Evolutionary conservation across 2,113 vertebrate genomes (phyloP).

Genomic region (Saccopteryx bilineata): DNA sequence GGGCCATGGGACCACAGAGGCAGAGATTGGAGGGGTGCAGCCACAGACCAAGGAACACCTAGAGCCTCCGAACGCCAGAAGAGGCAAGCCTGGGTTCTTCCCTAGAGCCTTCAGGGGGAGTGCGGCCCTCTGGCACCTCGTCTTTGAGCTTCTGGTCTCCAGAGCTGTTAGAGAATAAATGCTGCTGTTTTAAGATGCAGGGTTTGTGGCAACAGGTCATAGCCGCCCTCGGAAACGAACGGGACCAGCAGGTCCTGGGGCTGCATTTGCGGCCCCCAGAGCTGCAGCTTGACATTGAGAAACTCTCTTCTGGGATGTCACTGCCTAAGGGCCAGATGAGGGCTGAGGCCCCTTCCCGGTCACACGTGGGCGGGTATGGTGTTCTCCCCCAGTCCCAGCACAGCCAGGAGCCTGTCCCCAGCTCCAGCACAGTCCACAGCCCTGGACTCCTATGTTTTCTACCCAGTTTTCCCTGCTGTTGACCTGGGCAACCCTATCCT

Average conservation of each 20-base stretch:
- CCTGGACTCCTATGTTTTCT: too few species aligned
- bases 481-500: not conserved
- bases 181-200: not conserved
- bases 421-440: not conserved
- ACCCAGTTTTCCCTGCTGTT: not conserved
- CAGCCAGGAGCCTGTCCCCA: not conserved
- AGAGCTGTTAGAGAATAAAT: not conserved
- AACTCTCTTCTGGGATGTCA: not conserved
- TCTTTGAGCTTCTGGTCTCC: not conserved
- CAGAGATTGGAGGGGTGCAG: too few species aligned
- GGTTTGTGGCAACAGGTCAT: not conserved
- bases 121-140: accelerated
- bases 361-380: not conserved
- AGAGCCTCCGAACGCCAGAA: not conserved
- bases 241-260: not conserved
- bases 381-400: not conserved
- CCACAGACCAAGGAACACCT: not conserved
- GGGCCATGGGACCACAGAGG: accelerated
- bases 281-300: not conserved
- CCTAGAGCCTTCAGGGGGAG: accelerated
- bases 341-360: not conserved
- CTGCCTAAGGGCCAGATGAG: not conserved
- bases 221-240: too few species aligned
- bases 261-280: too few species aligned
- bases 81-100: accelerated